Percentiles rank a stretch among this genome's conserved stretches.
These are phyloP conservation scores for Gortyna flavago DNA, from an alignment of 2,888 invertebrate species.

Conservation along the genomic window DNA sequence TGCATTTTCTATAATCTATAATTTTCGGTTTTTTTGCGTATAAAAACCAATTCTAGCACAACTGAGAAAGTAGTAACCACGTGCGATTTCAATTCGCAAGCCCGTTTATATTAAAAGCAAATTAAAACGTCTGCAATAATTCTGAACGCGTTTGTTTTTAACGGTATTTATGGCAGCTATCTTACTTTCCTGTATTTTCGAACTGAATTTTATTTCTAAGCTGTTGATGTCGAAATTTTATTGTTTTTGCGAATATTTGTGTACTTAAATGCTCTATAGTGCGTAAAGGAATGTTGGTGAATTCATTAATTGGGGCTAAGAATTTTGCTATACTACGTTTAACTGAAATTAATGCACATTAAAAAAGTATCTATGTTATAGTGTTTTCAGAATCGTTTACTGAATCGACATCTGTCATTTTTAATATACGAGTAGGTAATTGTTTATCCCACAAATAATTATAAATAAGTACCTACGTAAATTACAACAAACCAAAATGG, in stretches of 20 bases:
- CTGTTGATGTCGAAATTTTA: background rate
- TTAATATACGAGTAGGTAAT: too few species aligned
- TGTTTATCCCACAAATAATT: too few species aligned
- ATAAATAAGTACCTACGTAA: too few species aligned
- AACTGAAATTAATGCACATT: too few species aligned
- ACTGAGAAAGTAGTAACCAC: background rate
- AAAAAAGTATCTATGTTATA: too few species aligned
- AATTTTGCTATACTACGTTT: too few species aligned
- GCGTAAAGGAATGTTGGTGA: background rate
- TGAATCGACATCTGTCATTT: too few species aligned
- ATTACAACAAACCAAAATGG: too few species aligned
- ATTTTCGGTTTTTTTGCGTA: too few species aligned
- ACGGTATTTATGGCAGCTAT: constrained; percentile 41
- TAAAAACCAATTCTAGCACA: background rate
- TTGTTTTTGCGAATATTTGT: constrained; percentile 35
- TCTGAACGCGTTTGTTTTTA: constrained; percentile 32
- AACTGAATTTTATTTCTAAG: background rate
- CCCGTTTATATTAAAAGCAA: constrained; percentile 18
- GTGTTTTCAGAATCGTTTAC: too few species aligned
- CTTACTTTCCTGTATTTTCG: constrained; percentile 34
- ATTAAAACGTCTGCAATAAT: constrained; percentile 54
- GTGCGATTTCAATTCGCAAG: background rate
- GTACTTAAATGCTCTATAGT: background rate
- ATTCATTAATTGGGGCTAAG: background rate
- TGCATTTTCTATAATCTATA: too few species aligned